phyloP scores from a whole-genome alignment of 64 coral and sea anemone genomes.

The Orbicella faveolata region DNA sequence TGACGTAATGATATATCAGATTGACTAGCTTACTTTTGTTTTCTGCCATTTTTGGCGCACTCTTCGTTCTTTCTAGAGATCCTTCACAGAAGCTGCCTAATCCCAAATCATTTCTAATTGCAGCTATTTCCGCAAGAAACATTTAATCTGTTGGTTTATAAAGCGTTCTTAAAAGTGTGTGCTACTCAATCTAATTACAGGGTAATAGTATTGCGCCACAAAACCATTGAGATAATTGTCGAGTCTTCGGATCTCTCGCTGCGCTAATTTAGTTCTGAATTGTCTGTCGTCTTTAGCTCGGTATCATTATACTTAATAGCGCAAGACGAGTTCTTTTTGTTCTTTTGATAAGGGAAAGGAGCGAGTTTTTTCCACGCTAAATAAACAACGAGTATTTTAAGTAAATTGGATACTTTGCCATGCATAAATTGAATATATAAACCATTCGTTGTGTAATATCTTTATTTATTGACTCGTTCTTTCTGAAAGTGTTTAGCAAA shows the following conservation, averaged over 20 bases:
- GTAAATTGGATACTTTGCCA: not conserved
- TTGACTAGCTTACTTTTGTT: not conserved
- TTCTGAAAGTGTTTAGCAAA: not conserved
- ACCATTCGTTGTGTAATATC: not conserved
- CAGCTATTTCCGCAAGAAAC: not conserved
- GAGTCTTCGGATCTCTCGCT: slow-evolving; percentile 48
- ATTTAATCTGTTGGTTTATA: not conserved
- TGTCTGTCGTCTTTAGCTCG: not conserved
- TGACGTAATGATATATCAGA: not conserved
- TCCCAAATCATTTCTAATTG: not conserved
- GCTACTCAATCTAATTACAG: slow-evolving; percentile 35
- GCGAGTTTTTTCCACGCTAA: not conserved
- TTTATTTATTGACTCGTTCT: not conserved
- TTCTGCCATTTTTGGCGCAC: not conserved
- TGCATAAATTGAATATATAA: not conserved
- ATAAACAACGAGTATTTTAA: not conserved
- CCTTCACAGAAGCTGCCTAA: not conserved
- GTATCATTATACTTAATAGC: slow-evolving; percentile 14
- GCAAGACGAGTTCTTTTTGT: not conserved
- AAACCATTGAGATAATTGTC: slow-evolving; percentile 45
- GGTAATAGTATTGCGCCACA: slow-evolving; percentile 7
- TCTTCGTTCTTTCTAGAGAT: not conserved
- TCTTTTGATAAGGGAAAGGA: not conserved
- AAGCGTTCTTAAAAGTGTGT: slow-evolving; percentile 3
- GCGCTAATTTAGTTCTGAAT: slow-evolving; percentile 27